Evolutionary conservation across 2,797 vertebrate species (phyloP).

Genomic region (Notolepis coatsorum): DNA sequence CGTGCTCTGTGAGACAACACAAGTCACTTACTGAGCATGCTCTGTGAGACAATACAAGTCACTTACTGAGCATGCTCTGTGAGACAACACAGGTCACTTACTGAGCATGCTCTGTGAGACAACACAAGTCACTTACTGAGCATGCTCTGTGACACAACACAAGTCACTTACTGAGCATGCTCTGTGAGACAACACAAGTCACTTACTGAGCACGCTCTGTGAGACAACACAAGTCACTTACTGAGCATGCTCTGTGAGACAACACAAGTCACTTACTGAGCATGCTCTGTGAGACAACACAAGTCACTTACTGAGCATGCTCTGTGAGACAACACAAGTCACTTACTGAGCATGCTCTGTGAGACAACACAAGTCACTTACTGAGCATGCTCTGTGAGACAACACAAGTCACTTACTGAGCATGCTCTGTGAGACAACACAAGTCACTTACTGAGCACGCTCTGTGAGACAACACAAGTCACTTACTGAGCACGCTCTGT

Average conservation of each 20-base stretch:
- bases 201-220: too few relatives aligned
- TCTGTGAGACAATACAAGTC: too few relatives aligned
- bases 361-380: neutral
- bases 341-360: too few relatives aligned
- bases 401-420: too few relatives aligned
- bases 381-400: constrained; percentile 85
- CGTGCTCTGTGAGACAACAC: neutral
- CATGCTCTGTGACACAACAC: neutral
- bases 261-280: too few relatives aligned
- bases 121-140: too few relatives aligned
- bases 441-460: constrained; percentile 70
- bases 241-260: constrained; percentile 85
- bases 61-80: too few relatives aligned
- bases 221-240: neutral
- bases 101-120: constrained; percentile 85
- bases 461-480: too few relatives aligned
- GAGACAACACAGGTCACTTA: neutral
- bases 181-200: too few relatives aligned
- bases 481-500: too few relatives aligned
- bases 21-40: too few relatives aligned
- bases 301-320: constrained; percentile 70
- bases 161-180: constrained; percentile 70
- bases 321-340: too few relatives aligned
- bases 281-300: neutral
- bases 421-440: neutral